Percentiles rank a stretch among this genome's conserved stretches.
These are phyloP conservation scores for Halcyon malimbica DNA, from an alignment of 2,113 vertebrate genomes.

Conservation along the genomic window DNA sequence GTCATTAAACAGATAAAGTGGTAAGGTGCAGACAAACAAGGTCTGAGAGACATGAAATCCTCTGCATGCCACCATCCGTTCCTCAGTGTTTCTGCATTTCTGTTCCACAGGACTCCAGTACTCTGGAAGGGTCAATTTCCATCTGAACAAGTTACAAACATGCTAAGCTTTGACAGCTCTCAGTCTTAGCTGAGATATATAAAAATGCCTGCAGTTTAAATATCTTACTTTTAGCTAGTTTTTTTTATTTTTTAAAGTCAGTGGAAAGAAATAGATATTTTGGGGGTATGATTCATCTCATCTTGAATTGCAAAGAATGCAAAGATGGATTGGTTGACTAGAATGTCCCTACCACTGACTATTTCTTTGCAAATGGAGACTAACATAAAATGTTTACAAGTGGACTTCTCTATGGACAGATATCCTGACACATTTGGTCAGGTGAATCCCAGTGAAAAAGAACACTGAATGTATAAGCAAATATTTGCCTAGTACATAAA, in stretches of 20 bases:
- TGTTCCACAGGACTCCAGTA: neutral
- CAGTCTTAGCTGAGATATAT: neutral
- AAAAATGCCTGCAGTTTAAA: neutral
- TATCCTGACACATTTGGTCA: neutral
- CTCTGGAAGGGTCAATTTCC: neutral
- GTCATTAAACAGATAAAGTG: neutral
- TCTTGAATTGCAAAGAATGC: neutral
- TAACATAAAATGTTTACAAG: neutral
- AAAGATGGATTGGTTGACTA: neutral
- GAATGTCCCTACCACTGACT: neutral
- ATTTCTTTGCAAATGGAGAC: neutral
- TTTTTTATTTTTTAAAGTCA: neutral
- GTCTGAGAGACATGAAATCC: neutral
- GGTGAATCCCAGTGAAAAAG: neutral
- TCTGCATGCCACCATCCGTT: neutral
- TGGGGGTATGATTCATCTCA: too few species aligned
- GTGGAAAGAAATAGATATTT: neutral
- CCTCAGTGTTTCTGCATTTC: neutral
- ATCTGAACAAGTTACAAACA: neutral
- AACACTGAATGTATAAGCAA: neutral
- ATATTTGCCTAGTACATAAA: neutral
- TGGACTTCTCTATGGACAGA: neutral
- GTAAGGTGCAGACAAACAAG: neutral
- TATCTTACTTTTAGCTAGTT: neutral
- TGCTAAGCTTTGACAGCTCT: neutral